Percentiles rank a stretch among this genome's conserved stretches.
phyloP scores from a whole-genome alignment of 2,888 invertebrate species.

The Augiades crinisus region DNA sequence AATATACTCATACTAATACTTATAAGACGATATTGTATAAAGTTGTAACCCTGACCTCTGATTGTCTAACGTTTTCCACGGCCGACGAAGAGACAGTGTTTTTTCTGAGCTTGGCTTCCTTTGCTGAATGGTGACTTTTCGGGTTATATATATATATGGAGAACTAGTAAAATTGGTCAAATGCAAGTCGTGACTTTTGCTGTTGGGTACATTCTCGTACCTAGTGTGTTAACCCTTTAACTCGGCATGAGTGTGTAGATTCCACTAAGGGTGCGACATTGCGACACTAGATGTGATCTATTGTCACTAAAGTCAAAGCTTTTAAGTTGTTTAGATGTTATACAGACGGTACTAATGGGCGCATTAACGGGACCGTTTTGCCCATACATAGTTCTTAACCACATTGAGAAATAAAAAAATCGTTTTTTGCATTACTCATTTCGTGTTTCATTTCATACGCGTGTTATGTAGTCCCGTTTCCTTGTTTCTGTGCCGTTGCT shows the following conservation, averaged over 20 bases:
- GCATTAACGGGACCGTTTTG: background rate
- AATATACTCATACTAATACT: constrained; percentile 12
- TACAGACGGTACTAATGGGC: too few species aligned
- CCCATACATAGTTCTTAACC: background rate
- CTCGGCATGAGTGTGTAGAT: constrained; percentile 18
- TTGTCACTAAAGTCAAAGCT: too few species aligned
- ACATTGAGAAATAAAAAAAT: background rate
- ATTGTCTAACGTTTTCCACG: constrained; percentile 25
- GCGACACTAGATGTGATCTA: background rate
- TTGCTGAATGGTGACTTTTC: constrained; percentile 20
- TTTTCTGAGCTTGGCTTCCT: constrained; percentile 21
- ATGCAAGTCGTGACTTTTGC: constrained; percentile 27
- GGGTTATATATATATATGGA: constrained; percentile 5
- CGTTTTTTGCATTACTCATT: background rate
- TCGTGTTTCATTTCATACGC: constrained; percentile 11
- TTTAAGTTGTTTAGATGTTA: too few species aligned
- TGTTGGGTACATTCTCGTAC: constrained; percentile 9
- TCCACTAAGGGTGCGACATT: background rate
- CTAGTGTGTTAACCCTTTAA: constrained; percentile 19
- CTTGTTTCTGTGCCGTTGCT: background rate
- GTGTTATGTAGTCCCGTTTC: constrained; percentile 7
- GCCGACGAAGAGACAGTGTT: constrained; percentile 19
- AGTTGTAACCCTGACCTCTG: constrained; percentile 23
- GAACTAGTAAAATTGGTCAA: constrained; percentile 15
- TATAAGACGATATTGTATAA: constrained; percentile 17